Conservation (phyloP, 2,797 vertebrate genomes). For the Naso thynnoides region DNA sequence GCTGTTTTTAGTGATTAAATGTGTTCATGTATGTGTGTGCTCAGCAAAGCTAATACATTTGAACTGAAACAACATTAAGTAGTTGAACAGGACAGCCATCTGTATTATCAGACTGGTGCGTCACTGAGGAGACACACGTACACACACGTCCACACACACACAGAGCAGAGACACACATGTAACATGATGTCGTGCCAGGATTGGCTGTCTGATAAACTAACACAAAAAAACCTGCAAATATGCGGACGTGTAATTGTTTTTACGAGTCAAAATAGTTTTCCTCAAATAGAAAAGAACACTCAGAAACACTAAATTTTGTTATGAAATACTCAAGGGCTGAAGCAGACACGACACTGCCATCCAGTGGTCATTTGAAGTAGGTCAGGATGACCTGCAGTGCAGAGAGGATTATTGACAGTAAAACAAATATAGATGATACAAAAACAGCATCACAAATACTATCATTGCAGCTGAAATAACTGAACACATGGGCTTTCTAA, state of each 20-base stretch:
- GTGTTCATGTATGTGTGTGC: background rate
- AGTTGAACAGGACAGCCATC: constrained; percentile 48
- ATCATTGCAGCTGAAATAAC: background rate
- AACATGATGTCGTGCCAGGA: constrained; percentile 25
- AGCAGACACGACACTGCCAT: constrained; percentile 27
- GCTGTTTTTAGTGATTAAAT: constrained; percentile 6
- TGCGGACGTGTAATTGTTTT: constrained; percentile 29
- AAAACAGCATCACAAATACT: background rate
- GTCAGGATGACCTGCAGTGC: background rate
- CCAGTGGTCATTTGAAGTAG: constrained; percentile 35
- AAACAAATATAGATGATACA: background rate
- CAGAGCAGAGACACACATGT: background rate
- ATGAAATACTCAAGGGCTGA: background rate
- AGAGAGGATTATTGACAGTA: background rate
- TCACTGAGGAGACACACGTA: constrained; percentile 12
- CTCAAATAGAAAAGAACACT: constrained; percentile 56
- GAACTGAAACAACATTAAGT: constrained; percentile 15
- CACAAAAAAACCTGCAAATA: background rate
- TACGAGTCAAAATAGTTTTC: constrained; percentile 52
- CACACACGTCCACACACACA: background rate
- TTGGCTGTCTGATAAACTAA: constrained; percentile 16
- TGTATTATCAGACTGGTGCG: constrained; percentile 11
- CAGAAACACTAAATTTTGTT: constrained; percentile 20
- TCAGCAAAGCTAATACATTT: background rate
- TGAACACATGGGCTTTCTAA: background rate